A percentile compares a stretch with the other conserved stretches of the same genome.
Evolutionary conservation across 2,888 invertebrate genomes (phyloP).

Genomic region (Trisateles emortualis): DNA sequence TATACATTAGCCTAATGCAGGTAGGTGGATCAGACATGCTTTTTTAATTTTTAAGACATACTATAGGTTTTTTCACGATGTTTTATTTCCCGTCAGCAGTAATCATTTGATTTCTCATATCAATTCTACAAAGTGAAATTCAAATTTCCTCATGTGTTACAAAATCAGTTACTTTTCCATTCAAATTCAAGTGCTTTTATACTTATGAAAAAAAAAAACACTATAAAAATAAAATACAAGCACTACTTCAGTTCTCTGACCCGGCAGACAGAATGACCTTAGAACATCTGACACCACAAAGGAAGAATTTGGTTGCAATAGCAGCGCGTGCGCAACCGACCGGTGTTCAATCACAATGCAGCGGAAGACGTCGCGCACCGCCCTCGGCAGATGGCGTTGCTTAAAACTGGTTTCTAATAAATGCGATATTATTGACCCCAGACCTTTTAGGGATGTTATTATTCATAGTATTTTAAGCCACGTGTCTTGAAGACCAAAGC

Average conservation of each 20-base stretch:
- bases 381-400: constrained; percentile 79
- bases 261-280: constrained; percentile 39
- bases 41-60: too few species aligned
- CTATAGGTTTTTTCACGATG: too few species aligned
- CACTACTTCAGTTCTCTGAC: constrained; percentile 40
- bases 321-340: constrained; percentile 75
- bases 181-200: background rate
- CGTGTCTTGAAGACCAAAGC: constrained; percentile 47
- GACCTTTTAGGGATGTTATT: constrained; percentile 50
- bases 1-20: too few species aligned
- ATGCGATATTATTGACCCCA: constrained; percentile 76
- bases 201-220: constrained; percentile 1
- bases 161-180: too few species aligned
- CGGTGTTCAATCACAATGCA: constrained; percentile 77
- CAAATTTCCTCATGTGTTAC: too few species aligned
- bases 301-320: constrained; percentile 55
- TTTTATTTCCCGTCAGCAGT: too few species aligned
- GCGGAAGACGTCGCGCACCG: constrained; percentile 75
- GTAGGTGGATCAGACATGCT: too few species aligned
- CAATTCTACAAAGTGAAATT: too few species aligned
- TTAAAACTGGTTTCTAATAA: constrained; percentile 67
- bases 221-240: too few species aligned
- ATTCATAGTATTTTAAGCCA: constrained; percentile 55
- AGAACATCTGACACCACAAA: constrained; percentile 45
- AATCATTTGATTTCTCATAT: too few species aligned